Conservation (phyloP, 2,113 vertebrate species). For the Hippotragus niger region DNA sequence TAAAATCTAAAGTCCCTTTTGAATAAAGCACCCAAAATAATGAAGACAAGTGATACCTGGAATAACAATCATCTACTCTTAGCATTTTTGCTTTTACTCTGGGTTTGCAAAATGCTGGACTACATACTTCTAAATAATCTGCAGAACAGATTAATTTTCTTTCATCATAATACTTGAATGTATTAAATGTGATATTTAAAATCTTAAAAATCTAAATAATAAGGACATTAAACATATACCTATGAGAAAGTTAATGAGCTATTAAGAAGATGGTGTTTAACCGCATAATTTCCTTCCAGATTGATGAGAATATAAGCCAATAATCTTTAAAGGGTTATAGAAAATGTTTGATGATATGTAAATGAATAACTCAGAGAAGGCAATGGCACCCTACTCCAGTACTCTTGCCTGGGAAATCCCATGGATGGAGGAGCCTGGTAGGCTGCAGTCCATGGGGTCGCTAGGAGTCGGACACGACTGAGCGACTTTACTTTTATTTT, state of each 20-base stretch:
- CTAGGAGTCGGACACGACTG: no score
- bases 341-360: slow-evolving; percentile 14
- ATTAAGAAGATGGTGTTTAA: background rate
- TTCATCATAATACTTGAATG: background rate
- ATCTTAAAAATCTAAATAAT: background rate
- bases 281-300: background rate
- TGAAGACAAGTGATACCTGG: background rate
- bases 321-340: background rate
- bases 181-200: background rate
- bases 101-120: background rate
- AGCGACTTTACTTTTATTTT: no score
- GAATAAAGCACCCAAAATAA: background rate
- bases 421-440: no score
- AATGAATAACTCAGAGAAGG: background rate
- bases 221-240: background rate
- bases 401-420: no score
- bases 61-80: background rate
- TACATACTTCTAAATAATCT: background rate
- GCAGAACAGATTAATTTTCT: background rate
- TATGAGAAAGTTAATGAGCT: background rate
- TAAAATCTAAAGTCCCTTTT: background rate
- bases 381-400: no score
- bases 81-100: slow-evolving; percentile 6
- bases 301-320: background rate
- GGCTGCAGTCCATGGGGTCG: no score